phyloP scores from a whole-genome alignment of 2,888 invertebrate genomes.

The Drosophila maculinotata region DNA sequence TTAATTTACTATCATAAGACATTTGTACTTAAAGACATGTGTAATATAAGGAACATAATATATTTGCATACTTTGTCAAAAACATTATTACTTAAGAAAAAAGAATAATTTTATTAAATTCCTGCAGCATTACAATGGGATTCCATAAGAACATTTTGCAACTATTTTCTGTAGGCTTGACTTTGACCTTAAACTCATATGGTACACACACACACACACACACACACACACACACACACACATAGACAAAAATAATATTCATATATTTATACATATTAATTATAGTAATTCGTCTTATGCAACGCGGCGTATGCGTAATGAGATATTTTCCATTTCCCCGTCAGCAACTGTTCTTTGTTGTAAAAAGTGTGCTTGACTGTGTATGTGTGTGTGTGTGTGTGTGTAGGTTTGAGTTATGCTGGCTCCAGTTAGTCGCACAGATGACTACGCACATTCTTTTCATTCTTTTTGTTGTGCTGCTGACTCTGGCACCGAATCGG shows the following conservation, averaged over 20 bases:
- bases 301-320: constrained; percentile 60
- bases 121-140: background rate
- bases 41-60: too few relatives aligned
- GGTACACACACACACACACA: constrained; percentile 1
- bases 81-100: too few relatives aligned
- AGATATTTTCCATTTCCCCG: constrained; percentile 16
- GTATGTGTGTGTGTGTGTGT: constrained; percentile 11
- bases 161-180: constrained; percentile 1
- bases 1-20: too few relatives aligned
- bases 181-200: constrained; percentile 25
- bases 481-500: constrained; percentile 24
- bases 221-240: background rate
- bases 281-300: constrained; percentile 40
- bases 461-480: constrained; percentile 41
- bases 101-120: too few relatives aligned
- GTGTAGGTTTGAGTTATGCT: constrained; percentile 59
- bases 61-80: too few relatives aligned
- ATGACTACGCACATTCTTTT: constrained; percentile 68
- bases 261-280: constrained; percentile 19
- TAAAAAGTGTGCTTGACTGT: background rate
- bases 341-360: constrained; percentile 1
- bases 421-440: constrained; percentile 79
- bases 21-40: too few relatives aligned
- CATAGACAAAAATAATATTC: background rate
- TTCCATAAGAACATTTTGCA: constrained; percentile 6